Evolutionary conservation across 2,888 invertebrate genomes (phyloP), one percentile per base, ranked within the genome.

Genomic region (Patella pellucida): DNA sequence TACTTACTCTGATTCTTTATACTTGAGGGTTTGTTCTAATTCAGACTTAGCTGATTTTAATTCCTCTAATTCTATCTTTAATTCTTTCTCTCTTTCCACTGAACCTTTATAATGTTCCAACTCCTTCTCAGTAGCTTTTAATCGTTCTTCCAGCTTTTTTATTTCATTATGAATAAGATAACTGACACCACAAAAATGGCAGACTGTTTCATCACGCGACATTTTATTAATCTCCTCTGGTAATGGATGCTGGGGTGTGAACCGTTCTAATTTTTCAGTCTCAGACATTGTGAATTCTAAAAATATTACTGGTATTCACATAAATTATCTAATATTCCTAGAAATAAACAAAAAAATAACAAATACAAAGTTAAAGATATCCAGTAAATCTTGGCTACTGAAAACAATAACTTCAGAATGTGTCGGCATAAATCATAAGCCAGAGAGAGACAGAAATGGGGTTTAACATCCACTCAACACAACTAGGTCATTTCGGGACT

Each of bases 101-200:
- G 82, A 78, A 0, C 87, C 88, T 76, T 80, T 79, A 68, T 83
- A 83, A 52, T 79, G 78, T 73, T 85, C 84, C 67, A 89, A 72
- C 76, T 89, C 88, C 62, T 82, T 82, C 70, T 88, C 87, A 50
- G 84, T 77, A 16, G 69, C 75, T 72, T 85, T 84, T 27, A 90
- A 77, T 78, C 87, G 89, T 52, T 89, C 89, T 77, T 91, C 90
- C 73, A 91, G 79, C 9, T 85, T 86, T 81, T 91, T 91, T 15
- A 91, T 91, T 74, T 91, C 91, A 80, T 87, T 89, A 81, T 91
- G 91, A 70, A 91, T 91, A n/a, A 91, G 85, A 75, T 91, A 91
- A 76, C 90, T 90, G 1, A 91, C 90, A 5, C 91, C 91, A 83
- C 91, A 91, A 79, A 89, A 91, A 78, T 89, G 85, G 78, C 89